These are phyloP conservation scores for Folsomia candida DNA, from an alignment of 2,888 invertebrate genomes.

Conservation along the genomic window DNA sequence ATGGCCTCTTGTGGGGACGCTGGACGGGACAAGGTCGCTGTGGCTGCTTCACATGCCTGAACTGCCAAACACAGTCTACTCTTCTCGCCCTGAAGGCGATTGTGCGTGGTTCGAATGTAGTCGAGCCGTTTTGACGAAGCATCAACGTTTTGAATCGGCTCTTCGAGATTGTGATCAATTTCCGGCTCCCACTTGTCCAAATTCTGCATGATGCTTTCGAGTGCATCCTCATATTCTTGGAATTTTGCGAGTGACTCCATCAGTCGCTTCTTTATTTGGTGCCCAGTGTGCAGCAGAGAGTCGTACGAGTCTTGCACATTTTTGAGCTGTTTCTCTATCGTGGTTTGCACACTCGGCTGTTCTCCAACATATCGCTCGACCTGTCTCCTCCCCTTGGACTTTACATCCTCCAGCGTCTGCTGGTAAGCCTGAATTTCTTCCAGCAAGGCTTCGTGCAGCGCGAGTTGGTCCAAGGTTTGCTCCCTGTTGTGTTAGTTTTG, in stretches of 20 bases:
- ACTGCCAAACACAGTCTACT: slow-evolving; percentile 79
- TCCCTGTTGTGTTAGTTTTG: too few species aligned
- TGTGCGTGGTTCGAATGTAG: slow-evolving; percentile 73
- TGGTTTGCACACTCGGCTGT: slow-evolving; percentile 70
- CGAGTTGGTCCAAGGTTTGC: slow-evolving; percentile 85
- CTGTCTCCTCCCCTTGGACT: slow-evolving; percentile 77
- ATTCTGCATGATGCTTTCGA: slow-evolving; percentile 79
- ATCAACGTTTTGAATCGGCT: slow-evolving; percentile 70
- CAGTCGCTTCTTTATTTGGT: slow-evolving; percentile 84
- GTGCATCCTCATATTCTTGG: slow-evolving; percentile 85
- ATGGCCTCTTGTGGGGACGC: slow-evolving; percentile 84
- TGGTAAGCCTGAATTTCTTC: slow-evolving; percentile 76
- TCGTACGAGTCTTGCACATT: slow-evolving; percentile 93
- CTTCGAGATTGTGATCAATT: slow-evolving; percentile 70
- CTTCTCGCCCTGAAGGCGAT: slow-evolving; percentile 85
- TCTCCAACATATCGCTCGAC: slow-evolving; percentile 73
- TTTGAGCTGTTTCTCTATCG: slow-evolving; percentile 78
- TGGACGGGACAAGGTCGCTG: slow-evolving; percentile 84
- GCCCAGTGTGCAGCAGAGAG: slow-evolving; percentile 80
- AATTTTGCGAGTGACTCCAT: slow-evolving; percentile 86
- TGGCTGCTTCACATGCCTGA: slow-evolving; percentile 89
- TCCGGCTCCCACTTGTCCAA: slow-evolving; percentile 73
- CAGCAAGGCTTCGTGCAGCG: slow-evolving; percentile 66
- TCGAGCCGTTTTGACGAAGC: slow-evolving; percentile 62
- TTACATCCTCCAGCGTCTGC: slow-evolving; percentile 78